Evolutionary conservation across 2,113 vertebrate genomes (phyloP), one percentile per base, ranked within the genome.

Genomic region (Pachyramphus minor): DNA sequence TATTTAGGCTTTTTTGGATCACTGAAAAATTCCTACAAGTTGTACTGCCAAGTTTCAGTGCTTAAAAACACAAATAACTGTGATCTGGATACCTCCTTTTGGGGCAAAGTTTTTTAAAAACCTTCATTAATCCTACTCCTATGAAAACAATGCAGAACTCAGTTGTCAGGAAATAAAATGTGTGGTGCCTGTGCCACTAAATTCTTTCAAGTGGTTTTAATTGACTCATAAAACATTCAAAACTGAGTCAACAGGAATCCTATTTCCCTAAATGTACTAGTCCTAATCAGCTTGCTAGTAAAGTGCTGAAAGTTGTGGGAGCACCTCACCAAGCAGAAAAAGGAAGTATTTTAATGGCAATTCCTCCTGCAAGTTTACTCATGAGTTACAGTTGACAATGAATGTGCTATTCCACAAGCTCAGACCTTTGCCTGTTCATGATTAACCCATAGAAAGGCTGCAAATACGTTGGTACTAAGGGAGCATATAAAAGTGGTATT

Each of bases 141-240:
- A 31, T 37, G 83, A 96, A 95, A 96, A 96, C 74, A 92, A 77
- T 83, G 55, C 4, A 7, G 75, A 90, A 83, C 55, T 63, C 42
- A 49, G 33, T 37, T 96, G 81, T 72, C 78, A 82, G 63, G 53
- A 71, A 71, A 90, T 73, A 95, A 87, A 89, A 88, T 91, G 66
- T 93, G 77, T 88, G 82, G 78, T 94, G 84, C 75, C 87, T 93
- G 41, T 92, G 80, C 69, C 84, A 87, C 69, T 76, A 72, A 92
- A 83, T 84, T 92, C 78, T 96, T 94, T 95, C 86, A 95, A 94
- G 84, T 95, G 31, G 59, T 92, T 96, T 96, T 96, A 94, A 89
- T 79, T 91, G 93, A 62, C 87, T 94, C 92, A 79, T 96, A 96
- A 96, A 96, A 90, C 79, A 80, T 87, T 66, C 55, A 91, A 80